phyloP scores from a whole-genome alignment of 2,888 invertebrate genomes.

The Leucophora obtusa region DNA sequence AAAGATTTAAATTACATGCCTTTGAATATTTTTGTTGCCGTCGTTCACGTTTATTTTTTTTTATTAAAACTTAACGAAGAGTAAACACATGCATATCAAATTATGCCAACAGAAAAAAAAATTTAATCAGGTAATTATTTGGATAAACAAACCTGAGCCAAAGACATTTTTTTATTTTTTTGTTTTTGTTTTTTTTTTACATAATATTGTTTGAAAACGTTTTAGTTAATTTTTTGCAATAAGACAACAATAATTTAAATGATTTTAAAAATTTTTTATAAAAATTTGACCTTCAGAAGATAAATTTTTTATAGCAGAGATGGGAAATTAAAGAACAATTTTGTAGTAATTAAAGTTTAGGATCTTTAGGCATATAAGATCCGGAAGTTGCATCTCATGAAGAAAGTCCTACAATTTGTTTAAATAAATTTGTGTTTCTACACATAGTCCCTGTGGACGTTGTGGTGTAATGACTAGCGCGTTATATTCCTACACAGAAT shows the following conservation, averaged over 20 bases:
- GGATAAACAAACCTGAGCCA: conserved; percentile 29
- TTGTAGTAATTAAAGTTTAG: no score
- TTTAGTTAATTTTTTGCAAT: not conserved
- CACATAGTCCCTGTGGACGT: no score
- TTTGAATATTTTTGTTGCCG: not conserved
- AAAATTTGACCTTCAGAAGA: not conserved
- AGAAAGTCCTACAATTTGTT: no score
- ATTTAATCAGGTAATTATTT: conserved; percentile 43
- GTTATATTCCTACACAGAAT: no score
- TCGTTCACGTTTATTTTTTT: not conserved
- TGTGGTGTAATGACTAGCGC: no score
- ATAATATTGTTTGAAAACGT: not conserved
- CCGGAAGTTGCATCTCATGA: no score
- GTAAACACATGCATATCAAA: conserved; percentile 16
- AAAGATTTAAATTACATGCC: conserved; percentile 56
- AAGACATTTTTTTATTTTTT: not conserved
- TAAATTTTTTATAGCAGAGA: no score
- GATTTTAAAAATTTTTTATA: not conserved
- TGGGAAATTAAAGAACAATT: no score
- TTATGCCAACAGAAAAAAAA: conserved; percentile 17
- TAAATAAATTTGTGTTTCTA: no score
- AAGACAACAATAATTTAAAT: not conserved
- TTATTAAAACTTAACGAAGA: conserved; percentile 5
- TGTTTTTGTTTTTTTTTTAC: not conserved
- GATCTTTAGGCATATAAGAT: no score